These are phyloP conservation scores for Neopelma chrysocephalum DNA, from an alignment of 2,797 vertebrate species.

Conservation along the genomic window DNA sequence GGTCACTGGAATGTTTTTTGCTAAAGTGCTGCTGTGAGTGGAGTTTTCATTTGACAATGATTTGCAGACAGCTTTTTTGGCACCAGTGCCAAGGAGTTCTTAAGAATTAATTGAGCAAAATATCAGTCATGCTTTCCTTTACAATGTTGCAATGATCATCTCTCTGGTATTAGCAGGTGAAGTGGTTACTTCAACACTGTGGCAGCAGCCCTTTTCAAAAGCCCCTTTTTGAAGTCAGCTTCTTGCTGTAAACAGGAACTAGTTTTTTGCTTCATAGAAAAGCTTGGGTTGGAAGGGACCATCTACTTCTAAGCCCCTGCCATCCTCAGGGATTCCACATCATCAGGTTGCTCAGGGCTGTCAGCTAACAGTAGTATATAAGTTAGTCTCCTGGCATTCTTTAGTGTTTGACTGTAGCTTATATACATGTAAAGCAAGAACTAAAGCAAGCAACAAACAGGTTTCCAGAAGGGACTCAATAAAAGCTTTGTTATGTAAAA, in stretches of 20 bases:
- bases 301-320: neutral
- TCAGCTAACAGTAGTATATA: neutral
- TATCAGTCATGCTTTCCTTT: neutral
- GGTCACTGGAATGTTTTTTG: neutral
- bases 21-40: neutral
- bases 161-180: neutral
- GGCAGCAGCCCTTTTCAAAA: neutral
- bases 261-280: neutral
- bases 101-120: neutral
- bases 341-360: neutral
- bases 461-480: neutral
- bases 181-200: neutral
- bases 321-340: neutral
- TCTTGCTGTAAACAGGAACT: neutral
- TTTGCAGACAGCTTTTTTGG: neutral
- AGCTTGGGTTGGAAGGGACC: neutral
- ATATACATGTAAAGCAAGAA: neutral
- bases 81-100: neutral
- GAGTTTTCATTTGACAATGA: rapidly evolving
- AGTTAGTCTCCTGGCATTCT: neutral
- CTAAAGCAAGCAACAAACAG: neutral
- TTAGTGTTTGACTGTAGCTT: neutral
- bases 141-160: neutral
- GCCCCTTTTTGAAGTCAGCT: neutral
- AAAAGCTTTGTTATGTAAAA: neutral